Evolutionary conservation across 2,797 vertebrate genomes (phyloP), one percentile per base, ranked within the genome.

Genomic region (Acanthurus leucopareius): DNA sequence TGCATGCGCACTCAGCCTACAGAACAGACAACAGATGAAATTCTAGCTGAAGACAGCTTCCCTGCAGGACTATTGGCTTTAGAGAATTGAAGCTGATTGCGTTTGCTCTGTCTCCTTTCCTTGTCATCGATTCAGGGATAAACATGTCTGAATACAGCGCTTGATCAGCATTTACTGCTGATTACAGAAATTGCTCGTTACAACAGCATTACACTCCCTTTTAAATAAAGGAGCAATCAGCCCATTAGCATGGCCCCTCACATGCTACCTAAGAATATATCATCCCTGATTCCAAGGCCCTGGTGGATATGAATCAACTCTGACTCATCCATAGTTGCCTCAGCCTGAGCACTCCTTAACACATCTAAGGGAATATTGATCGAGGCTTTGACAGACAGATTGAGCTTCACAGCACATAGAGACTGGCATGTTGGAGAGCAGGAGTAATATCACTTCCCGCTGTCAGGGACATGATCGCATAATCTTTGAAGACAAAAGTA

Each of bases 41-140:
- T 88, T 88, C 82, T 77, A 91, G 87, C 79, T 82, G 87, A 91
- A 90, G 88, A 91, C 84, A 82, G 86, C 65, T 74, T 86, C 88
- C 89, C 89, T 87, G 90, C 89, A 91, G 90, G 90, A 92, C 83
- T 90, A 91, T 91, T 87, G 89, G 91, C 91, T 91, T 87, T 86
- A 68, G 85, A 89, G 87, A 90, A 92, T 83, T 73, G 85, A 86
- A 77, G 84, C 88, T 93, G 91, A 92, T 93, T 92, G 90, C 86
- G 38, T 89, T 88, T 90, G 81, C 85, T 77, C 79, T 79, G 82
- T 91, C 80, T 91, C 84, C 74, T 80, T 83, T 86, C 61, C 83
- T 81, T 84, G 85, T 86, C 90, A 89, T 93, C 51, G 89, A 92
- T 92, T 93, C 73, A 49, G 77, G 84, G 84, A 91, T 91, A 82